These are phyloP conservation scores for Psophia crepitans DNA, from an alignment of 2,113 vertebrate species.

Conservation along the genomic window DNA sequence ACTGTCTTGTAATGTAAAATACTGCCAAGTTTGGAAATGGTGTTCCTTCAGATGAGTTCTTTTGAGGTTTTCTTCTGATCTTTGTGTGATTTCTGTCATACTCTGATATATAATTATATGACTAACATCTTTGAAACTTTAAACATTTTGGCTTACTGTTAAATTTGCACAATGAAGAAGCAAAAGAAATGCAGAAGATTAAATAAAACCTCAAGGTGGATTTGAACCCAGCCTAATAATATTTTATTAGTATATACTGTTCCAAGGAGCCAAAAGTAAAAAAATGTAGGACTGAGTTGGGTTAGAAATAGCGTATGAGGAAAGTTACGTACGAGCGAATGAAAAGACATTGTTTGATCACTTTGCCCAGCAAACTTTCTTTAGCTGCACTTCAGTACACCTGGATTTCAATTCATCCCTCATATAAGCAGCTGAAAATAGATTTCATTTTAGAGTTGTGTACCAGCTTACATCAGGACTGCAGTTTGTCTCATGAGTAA, in stretches of 20 bases:
- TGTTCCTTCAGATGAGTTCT: not conserved
- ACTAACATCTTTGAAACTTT: not conserved
- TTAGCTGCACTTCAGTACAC: not conserved
- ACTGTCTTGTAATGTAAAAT: conserved; percentile 16
- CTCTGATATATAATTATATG: not conserved
- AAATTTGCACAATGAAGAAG: not conserved
- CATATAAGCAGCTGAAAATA: not conserved
- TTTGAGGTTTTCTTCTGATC: conserved; percentile 45
- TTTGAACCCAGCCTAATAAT: not conserved
- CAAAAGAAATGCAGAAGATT: not conserved
- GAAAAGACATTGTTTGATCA: not conserved
- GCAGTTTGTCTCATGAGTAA: not conserved
- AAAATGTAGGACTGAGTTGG: not conserved
- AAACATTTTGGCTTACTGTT: not conserved
- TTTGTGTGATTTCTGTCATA: not conserved
- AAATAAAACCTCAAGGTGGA: not conserved
- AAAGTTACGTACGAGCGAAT: not conserved
- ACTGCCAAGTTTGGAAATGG: not conserved
- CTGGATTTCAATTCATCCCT: not conserved
- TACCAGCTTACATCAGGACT: not conserved
- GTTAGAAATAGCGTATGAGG: not conserved
- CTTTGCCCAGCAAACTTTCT: not conserved
- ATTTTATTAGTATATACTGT: not conserved
- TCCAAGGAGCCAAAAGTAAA: not conserved
- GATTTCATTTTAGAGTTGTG: not conserved